These are phyloP conservation scores for Lepidotrigona ventralis DNA, from an alignment of 1,140 invertebrate genomes.

Conservation along the genomic window DNA sequence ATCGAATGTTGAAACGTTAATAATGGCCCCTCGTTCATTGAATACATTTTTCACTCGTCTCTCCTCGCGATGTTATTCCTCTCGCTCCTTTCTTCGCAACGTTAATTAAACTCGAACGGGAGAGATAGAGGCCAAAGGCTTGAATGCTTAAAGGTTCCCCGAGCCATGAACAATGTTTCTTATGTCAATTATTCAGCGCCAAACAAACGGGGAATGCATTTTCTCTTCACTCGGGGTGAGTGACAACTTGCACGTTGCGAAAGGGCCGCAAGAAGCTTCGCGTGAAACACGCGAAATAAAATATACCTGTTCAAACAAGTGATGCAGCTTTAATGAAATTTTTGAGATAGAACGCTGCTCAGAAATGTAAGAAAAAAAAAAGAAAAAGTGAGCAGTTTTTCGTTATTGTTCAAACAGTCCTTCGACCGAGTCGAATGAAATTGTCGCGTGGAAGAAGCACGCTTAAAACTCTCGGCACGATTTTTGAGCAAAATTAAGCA, in stretches of 20 bases:
- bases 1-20: background rate
- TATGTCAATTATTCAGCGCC: slow-evolving; percentile 14
- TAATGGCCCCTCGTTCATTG: background rate
- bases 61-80: background rate
- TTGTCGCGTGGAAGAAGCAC: background rate
- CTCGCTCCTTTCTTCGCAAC: background rate
- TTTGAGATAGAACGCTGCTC: background rate
- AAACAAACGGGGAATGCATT: slow-evolving; percentile 29
- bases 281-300: background rate
- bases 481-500: no score
- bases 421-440: background rate
- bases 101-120: background rate
- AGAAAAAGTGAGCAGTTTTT: background rate
- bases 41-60: background rate
- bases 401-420: background rate
- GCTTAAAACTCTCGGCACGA: no score
- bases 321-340: background rate
- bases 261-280: background rate
- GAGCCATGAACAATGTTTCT: background rate
- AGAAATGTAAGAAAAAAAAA: background rate
- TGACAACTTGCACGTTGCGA: slow-evolving; percentile 1
- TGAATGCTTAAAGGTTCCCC: slow-evolving; percentile 1
- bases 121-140: background rate
- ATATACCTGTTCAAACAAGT: background rate
- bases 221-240: background rate